These are phyloP conservation scores for Physella acuta DNA, from an alignment of 1,140 invertebrate species.

Conservation along the genomic window DNA sequence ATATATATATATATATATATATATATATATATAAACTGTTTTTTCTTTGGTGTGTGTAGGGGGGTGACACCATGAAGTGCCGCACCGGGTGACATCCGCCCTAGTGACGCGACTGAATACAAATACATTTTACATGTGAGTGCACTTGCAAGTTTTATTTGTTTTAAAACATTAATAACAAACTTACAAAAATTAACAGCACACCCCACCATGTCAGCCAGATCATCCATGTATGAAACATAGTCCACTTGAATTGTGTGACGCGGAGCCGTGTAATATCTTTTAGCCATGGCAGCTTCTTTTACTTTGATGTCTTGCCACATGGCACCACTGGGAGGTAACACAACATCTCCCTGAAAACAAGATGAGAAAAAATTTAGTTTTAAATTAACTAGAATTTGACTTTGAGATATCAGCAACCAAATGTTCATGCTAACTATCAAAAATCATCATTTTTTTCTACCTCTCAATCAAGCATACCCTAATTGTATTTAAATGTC, in stretches of 20 bases:
- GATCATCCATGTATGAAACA: constrained; percentile 61
- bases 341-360: constrained; percentile 30
- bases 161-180: background rate
- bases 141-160: too few species aligned
- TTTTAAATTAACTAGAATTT: background rate
- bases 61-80: too few species aligned
- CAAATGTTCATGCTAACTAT: background rate
- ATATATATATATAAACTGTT: too few species aligned
- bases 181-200: constrained; percentile 55
- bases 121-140: background rate
- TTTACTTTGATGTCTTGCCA: constrained; percentile 44
- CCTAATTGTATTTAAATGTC: too few species aligned
- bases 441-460: background rate
- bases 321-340: constrained; percentile 43
- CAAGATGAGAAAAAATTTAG: background rate
- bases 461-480: too few species aligned
- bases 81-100: too few species aligned
- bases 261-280: constrained; percentile 40
- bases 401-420: background rate
- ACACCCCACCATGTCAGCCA: constrained; percentile 59
- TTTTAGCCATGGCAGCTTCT: constrained; percentile 34
- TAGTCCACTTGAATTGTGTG: constrained; percentile 61
- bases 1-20: too few species aligned
- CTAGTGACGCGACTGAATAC: background rate
- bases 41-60: background rate